Percentiles rank a stretch among this genome's conserved stretches.
Evolutionary conservation across 2,888 invertebrate genomes (phyloP).

Genomic region (Lepas anatifera): DNA sequence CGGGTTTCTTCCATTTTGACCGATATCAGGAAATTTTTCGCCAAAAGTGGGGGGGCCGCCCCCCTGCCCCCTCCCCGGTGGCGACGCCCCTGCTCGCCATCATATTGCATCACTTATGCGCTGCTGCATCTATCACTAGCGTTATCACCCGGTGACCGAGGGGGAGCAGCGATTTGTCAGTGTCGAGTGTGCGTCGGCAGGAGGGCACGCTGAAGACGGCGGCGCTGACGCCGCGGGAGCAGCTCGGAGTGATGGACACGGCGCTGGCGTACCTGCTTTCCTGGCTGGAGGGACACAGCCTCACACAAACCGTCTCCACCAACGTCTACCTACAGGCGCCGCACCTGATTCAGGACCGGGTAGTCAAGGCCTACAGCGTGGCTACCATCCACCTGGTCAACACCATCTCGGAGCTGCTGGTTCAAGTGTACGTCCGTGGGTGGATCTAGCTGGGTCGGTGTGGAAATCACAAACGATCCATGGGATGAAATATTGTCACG

Average conservation of each 20-base stretch:
- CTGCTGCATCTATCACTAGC: too few relatives aligned
- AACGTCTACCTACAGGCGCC: conserved; percentile 91
- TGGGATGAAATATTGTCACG: too few relatives aligned
- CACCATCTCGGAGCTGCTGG: conserved; percentile 51
- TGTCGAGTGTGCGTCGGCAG: conserved; percentile 33
- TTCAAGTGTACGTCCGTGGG: not conserved
- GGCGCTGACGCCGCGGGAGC: conserved; percentile 58
- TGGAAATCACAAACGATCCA: too few relatives aligned
- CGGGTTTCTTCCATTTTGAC: too few relatives aligned
- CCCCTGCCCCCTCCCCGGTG: too few relatives aligned
- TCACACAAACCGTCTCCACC: conserved; percentile 94
- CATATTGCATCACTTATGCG: too few relatives aligned
- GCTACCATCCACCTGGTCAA: conserved; percentile 79
- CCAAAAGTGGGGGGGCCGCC: too few relatives aligned
- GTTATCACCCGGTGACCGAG: too few relatives aligned
- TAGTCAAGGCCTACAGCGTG: conserved; percentile 72
- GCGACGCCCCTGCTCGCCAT: too few relatives aligned
- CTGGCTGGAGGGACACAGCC: conserved; percentile 92
- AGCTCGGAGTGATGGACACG: conserved; percentile 88
- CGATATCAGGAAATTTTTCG: too few relatives aligned
- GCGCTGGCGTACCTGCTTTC: conserved; percentile 88
- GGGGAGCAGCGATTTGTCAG: too few relatives aligned
- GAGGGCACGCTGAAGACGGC: conserved; percentile 64
- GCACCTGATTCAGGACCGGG: conserved; percentile 64
- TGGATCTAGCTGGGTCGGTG: too few relatives aligned